Conservation (phyloP, 2,797 vertebrate species). For the Bryconaethiops microstoma region DNA sequence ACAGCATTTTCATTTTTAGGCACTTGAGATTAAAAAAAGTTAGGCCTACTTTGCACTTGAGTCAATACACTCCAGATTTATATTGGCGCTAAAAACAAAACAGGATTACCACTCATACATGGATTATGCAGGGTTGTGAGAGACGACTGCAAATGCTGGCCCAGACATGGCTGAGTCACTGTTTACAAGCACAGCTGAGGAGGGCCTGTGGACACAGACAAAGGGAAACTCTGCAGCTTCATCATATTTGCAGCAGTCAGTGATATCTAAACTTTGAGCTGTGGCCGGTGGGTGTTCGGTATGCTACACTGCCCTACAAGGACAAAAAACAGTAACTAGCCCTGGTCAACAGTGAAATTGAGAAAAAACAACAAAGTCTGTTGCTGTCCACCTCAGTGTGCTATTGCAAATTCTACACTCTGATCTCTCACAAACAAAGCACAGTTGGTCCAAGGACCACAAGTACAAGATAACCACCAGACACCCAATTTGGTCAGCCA, state of each 20-base stretch:
- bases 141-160: conserved; percentile 35
- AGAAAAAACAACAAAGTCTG: background rate
- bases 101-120: conserved; percentile 13
- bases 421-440: too few relatives aligned
- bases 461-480: too few relatives aligned
- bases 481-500: too few relatives aligned
- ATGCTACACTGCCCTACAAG: background rate
- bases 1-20: background rate
- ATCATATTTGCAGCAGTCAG: conserved; percentile 16
- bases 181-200: conserved; percentile 21
- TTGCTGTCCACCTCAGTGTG: background rate
- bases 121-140: conserved; percentile 35
- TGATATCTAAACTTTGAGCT: background rate
- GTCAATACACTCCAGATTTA: conserved; percentile 17
- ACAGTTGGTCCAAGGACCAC: too few relatives aligned
- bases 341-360: background rate
- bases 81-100: conserved; percentile 23
- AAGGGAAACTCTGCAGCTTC: conserved; percentile 14
- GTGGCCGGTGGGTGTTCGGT: background rate
- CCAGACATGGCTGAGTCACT: conserved; percentile 15
- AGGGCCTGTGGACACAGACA: background rate
- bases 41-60: conserved; percentile 11
- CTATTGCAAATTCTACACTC: background rate
- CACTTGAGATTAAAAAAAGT: background rate
- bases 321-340: background rate